Evolutionary conservation across 1,140 invertebrate species (phyloP), one percentile per base, ranked within the genome.

Genomic region (Caenorhabditis brenneri): DNA sequence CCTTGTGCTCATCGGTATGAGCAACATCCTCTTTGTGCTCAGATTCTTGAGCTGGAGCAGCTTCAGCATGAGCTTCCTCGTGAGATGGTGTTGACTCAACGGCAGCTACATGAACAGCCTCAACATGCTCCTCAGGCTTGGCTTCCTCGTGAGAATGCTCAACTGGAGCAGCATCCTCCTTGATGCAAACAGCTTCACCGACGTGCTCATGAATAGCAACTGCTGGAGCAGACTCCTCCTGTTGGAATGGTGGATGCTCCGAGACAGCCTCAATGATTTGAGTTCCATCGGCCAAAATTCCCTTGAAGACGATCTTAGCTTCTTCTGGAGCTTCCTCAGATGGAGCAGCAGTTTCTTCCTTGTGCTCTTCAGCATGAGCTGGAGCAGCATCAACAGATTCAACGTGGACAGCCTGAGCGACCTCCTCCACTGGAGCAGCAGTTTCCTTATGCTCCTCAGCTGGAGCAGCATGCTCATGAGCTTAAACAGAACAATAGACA

Each of bases 281-380:
- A 42, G 65, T 74, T 2, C 65, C 65, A 74, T 74, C 65, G 15
- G 65, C 65, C 33, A 74, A 29, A 74, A 74, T 22, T 74, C 65
- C 65, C 7, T 42, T 39, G 33, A 46, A 42, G 7, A 74, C 65
- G 10, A 74, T 42, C 4, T 15, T 31, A 31, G 65, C 29, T 65
- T n/a, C 65, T 46, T 42, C 65, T 74, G 65, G 36, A 39, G 22
- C 58, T 12, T 58, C 27, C n/a, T n/a, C n/a, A n/a, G n/a, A n/a
- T 58, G 49, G 22, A 7, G 6, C 15, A 51, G 49, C 49, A 51
- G 16, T 16, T 16, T 51, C 49, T 22, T 51, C 49, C 49, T 51
- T 51, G 49, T 58, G 53, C 10, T 58, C 53, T 1, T 58, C 55
- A 58, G 55, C 24, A 31, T 27, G 24, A 29, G 55, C 24, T 29